Conservation (phyloP, 2,113 vertebrate genomes). For the Odocoileus hemionus region DNA sequence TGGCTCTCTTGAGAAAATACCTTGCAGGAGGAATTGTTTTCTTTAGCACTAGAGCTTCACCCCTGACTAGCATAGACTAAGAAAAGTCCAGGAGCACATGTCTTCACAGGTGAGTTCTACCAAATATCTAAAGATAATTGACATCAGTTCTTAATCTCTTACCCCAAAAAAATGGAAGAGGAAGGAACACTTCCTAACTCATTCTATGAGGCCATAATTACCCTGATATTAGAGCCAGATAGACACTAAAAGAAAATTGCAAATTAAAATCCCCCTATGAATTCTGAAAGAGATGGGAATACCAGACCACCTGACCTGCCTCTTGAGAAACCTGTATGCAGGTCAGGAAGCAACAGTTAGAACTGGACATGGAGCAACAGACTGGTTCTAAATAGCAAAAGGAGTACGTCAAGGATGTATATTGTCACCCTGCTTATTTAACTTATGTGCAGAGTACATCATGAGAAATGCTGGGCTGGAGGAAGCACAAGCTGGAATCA, state of each 20-base stretch:
- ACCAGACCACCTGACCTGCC: no score
- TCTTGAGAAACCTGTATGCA: no score
- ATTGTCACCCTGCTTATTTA: no score
- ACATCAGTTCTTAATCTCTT: background rate
- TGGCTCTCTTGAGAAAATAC: background rate
- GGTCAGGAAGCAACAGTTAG: no score
- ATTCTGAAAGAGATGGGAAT: no score
- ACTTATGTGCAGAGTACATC: no score
- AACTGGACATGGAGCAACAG: no score
- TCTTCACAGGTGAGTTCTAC: background rate
- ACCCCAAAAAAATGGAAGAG: background rate
- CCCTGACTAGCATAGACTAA: background rate
- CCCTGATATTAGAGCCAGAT: background rate
- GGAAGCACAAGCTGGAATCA: no score
- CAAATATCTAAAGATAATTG: background rate
- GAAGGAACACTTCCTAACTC: background rate
- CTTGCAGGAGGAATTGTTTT: background rate
- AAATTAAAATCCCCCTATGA: background rate
- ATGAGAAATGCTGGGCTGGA: no score
- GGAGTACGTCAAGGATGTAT: no score
- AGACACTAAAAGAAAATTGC: background rate
- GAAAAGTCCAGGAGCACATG: background rate
- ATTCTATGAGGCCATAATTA: background rate
- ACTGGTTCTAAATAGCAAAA: no score
- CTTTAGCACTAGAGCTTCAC: background rate